A percentile compares a stretch with the other conserved stretches of the same genome.
phyloP scores from a whole-genome alignment of 2,113 vertebrate species.

The Lophotis ruficrista region DNA sequence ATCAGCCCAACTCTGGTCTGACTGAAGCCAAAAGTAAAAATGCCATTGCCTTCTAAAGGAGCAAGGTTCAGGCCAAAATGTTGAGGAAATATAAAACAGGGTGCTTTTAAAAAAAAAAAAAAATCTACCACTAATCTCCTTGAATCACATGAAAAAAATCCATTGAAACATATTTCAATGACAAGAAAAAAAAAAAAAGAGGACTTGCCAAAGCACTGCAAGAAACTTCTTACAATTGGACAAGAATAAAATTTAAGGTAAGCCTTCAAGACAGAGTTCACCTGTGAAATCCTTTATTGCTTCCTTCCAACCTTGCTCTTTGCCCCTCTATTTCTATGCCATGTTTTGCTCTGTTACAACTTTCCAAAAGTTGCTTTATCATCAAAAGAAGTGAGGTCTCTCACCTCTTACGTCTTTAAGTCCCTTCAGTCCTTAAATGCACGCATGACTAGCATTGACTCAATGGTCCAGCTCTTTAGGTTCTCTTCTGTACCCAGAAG shows the following conservation, averaged over 20 bases:
- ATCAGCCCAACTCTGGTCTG: neutral
- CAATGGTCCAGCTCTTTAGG: neutral
- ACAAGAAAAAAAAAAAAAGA: neutral
- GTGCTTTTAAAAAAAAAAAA: neutral
- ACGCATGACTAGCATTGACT: rapidly evolving
- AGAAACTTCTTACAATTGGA: neutral
- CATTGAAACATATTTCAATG: neutral
- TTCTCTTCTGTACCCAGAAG: neutral
- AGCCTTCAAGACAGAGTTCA: neutral
- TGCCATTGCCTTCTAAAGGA: neutral
- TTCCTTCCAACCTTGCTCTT: neutral
- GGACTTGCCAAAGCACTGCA: neutral
- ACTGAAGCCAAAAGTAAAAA: neutral
- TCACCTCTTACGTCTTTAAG: neutral
- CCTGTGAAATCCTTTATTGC: neutral
- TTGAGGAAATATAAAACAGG: neutral
- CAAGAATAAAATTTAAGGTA: neutral
- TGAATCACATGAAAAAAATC: neutral
- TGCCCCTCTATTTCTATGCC: neutral
- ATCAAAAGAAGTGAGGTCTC: neutral
- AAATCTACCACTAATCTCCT: neutral
- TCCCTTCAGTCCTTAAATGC: neutral
- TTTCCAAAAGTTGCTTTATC: neutral
- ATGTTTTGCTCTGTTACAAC: neutral
- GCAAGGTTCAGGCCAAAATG: neutral